Evolutionary conservation across 2,888 invertebrate species (phyloP).

Genomic region (Euclidia mi): DNA sequence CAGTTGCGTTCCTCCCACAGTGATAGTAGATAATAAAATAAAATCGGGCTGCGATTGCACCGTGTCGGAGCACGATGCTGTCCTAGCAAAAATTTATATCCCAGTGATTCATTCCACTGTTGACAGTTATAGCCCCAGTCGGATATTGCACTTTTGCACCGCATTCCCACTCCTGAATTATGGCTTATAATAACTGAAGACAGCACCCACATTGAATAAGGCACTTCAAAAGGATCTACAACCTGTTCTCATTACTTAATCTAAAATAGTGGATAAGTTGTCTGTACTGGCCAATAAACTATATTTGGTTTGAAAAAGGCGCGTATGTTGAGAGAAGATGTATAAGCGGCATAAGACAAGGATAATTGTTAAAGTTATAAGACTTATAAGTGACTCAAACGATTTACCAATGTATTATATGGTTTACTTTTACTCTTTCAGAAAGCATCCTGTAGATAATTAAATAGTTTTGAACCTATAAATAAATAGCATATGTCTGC

Average conservation of each 20-base stretch:
- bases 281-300: no score
- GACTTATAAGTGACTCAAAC: no score
- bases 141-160: conserved; percentile 87
- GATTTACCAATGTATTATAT: no score
- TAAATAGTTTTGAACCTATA: no score
- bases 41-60: conserved; percentile 77
- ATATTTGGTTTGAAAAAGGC: no score
- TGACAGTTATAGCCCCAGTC: conserved; percentile 85
- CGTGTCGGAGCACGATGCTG: conserved; percentile 71
- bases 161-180: conserved; percentile 81
- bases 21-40: conserved; percentile 80
- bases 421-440: no score
- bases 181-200: conserved; percentile 79
- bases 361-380: no score
- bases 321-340: no score
- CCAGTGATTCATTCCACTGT: conserved; percentile 85
- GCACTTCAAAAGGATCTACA: conserved; percentile 38
- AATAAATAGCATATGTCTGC: no score
- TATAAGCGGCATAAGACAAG: no score
- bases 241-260: conserved; percentile 4
- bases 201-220: conserved; percentile 55
- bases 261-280: not conserved
- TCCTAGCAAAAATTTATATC: conserved; percentile 81
- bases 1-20: conserved; percentile 67
- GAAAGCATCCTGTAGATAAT: no score